A percentile compares a stretch with the other conserved stretches of the same genome.
These are phyloP conservation scores for Apodemia mormo DNA, from an alignment of 2,888 invertebrate genomes.

Conservation along the genomic window DNA sequence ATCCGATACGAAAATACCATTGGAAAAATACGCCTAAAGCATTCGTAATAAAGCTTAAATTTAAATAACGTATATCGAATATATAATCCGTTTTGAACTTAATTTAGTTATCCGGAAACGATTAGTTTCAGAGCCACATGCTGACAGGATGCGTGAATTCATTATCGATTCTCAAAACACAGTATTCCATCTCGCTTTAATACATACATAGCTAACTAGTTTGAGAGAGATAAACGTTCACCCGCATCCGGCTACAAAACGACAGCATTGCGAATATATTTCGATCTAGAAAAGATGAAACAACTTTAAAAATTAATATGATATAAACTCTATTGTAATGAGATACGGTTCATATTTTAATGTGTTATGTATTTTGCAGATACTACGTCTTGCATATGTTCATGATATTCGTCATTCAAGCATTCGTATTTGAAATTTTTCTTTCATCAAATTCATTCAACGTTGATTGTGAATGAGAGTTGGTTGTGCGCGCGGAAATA, in stretches of 20 bases:
- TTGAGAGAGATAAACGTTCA: slow-evolving; percentile 43
- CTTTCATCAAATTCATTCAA: slow-evolving; percentile 7
- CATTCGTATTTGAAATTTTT: slow-evolving; percentile 3
- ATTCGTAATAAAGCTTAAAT: slow-evolving; percentile 22
- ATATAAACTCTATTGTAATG: not conserved
- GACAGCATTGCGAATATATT: slow-evolving; percentile 39
- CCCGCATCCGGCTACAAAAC: slow-evolving; percentile 55
- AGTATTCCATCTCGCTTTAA: slow-evolving; percentile 43
- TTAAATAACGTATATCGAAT: slow-evolving; percentile 16
- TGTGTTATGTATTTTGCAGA: not conserved
- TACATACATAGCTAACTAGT: slow-evolving; percentile 24
- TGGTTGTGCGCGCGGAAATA: not conserved
- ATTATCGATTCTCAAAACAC: slow-evolving; percentile 73
- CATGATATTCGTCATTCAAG: slow-evolving; percentile 8
- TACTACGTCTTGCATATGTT: slow-evolving; percentile 1
- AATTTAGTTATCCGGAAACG: slow-evolving; percentile 59
- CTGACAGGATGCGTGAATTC: slow-evolving; percentile 74
- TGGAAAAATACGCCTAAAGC: not conserved
- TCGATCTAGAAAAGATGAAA: not conserved
- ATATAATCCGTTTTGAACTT: slow-evolving; percentile 41
- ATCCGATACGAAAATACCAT: slow-evolving; percentile 21
- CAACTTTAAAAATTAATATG: not conserved
- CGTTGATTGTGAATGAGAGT: not conserved
- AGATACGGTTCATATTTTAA: not conserved
- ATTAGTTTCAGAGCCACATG: slow-evolving; percentile 76